Conservation (phyloP, 2,888 invertebrate genomes). For the Agrotis exclamationis region DNA sequence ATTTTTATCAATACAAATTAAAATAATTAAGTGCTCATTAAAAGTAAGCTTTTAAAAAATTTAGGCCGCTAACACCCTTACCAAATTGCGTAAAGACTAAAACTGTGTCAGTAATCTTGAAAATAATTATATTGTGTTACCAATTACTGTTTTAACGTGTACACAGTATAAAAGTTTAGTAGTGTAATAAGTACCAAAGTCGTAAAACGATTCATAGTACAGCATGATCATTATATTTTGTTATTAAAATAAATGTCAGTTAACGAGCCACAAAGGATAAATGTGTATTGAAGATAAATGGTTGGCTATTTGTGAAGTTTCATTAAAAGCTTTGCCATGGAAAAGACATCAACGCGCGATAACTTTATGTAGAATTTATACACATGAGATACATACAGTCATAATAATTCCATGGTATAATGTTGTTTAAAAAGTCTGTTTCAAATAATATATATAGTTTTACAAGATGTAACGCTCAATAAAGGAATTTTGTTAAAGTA, state of each 20-base stretch:
- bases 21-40: conserved; percentile 56
- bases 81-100: conserved; percentile 41
- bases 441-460: background rate
- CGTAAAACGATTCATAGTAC: conserved; percentile 68
- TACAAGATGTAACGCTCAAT: background rate
- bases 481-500: conserved; percentile 8
- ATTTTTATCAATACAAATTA: conserved; percentile 45
- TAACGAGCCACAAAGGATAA: conserved; percentile 70
- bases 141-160: conserved; percentile 58
- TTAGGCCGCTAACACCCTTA: conserved; percentile 56
- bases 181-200: conserved; percentile 66
- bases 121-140: conserved; percentile 49
- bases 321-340: conserved; percentile 57
- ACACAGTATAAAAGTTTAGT: conserved; percentile 64
- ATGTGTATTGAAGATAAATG: conserved; percentile 55
- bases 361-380: background rate
- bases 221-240: conserved; percentile 67
- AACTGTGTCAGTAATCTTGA: conserved; percentile 54
- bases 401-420: background rate
- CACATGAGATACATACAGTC: background rate
- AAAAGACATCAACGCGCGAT: conserved; percentile 79
- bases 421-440: conserved; percentile 10
- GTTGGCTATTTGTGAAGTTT: conserved; percentile 59
- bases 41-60: conserved; percentile 61
- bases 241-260: conserved; percentile 76